A percentile compares a stretch with the other conserved stretches of the same genome.
phyloP scores from a whole-genome alignment of 2,888 invertebrate genomes.

The Ochropleura plecta region DNA sequence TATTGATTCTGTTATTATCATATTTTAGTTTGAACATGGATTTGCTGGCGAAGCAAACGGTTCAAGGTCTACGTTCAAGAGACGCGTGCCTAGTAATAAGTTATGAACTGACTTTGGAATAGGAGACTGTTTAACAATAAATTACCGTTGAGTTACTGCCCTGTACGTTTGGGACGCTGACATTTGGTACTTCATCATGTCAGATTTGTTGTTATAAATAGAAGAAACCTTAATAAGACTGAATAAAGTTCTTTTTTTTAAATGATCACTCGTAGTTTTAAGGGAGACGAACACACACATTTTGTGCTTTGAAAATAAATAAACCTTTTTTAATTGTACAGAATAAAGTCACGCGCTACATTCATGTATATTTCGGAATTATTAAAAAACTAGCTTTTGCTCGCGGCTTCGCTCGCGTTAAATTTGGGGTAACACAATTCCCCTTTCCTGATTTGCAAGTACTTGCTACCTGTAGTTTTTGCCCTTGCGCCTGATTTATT shows the following conservation, averaged over 20 bases:
- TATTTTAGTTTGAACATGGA: slow-evolving; percentile 61
- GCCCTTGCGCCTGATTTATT: no score
- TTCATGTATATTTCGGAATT: background rate
- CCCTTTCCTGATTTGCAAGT: no score
- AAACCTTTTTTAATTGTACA: background rate
- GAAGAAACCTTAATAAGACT: background rate
- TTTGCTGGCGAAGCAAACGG: slow-evolving; percentile 51
- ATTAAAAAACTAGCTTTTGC: background rate
- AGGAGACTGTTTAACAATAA: slow-evolving; percentile 28
- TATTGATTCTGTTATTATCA: slow-evolving; percentile 60
- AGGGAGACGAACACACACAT: background rate
- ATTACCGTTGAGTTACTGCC: slow-evolving; percentile 23
- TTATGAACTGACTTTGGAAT: slow-evolving; percentile 26
- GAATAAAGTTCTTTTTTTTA: background rate
- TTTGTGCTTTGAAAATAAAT: background rate
- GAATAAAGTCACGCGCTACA: background rate
- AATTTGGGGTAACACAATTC: no score
- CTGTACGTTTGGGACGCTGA: background rate
- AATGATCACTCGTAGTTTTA: background rate
- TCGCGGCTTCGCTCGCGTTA: no score
- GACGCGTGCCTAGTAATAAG: slow-evolving; percentile 52
- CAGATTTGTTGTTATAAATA: slow-evolving; percentile 25
- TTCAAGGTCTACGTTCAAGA: slow-evolving; percentile 38
- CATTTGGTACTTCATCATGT: slow-evolving; percentile 27
- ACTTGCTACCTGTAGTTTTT: no score